phyloP scores from a whole-genome alignment of 1,140 invertebrate genomes.

The Lanistes nyassanus region DNA sequence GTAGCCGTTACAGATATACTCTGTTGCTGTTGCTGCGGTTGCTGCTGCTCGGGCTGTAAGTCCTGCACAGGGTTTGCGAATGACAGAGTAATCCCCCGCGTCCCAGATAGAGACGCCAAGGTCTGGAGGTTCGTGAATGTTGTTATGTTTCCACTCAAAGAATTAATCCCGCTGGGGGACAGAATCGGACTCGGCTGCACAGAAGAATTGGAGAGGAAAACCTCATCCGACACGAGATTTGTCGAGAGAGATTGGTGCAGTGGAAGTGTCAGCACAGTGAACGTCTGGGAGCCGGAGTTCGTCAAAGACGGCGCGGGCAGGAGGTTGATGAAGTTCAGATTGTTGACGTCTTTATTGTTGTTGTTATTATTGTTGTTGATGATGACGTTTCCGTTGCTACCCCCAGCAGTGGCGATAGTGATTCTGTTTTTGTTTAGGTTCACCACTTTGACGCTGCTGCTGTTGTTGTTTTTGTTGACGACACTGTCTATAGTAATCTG shows the following conservation, averaged over 20 bases:
- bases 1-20: slow-evolving; percentile 21
- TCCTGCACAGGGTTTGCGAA: slow-evolving; percentile 17
- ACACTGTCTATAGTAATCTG: background rate
- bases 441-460: slow-evolving; percentile 19
- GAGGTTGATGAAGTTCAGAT: slow-evolving; percentile 1
- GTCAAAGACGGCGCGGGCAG: background rate
- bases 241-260: background rate
- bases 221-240: background rate
- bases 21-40: background rate
- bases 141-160: slow-evolving; percentile 2
- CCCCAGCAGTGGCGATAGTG: background rate
- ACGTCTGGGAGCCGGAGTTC: background rate
- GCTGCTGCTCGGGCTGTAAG: slow-evolving; percentile 3
- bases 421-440: slow-evolving; percentile 16
- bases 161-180: background rate
- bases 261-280: slow-evolving; percentile 19
- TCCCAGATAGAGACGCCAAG: slow-evolving; percentile 10
- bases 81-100: slow-evolving; percentile 9
- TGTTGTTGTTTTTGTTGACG: slow-evolving; percentile 6
- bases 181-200: background rate
- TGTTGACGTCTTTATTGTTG: background rate
- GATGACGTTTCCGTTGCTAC: background rate
- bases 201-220: slow-evolving; percentile 15
- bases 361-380: background rate
- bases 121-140: slow-evolving; percentile 17